Conservation (phyloP, 92 coral and sea anemone genomes). For the Epizoanthus illoricatus region DNA sequence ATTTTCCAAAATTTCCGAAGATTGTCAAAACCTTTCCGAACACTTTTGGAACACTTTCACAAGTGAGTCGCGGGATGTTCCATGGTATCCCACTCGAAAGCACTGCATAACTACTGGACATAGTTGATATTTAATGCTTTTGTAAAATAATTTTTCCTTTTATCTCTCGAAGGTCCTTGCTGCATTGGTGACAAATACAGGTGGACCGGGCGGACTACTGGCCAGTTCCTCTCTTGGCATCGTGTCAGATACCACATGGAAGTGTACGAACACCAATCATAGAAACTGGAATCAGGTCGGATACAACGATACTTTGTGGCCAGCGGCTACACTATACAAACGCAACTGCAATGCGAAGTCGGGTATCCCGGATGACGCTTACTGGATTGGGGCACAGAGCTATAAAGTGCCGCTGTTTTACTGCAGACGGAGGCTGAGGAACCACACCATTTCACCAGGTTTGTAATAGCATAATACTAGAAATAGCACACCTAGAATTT, state of each 20-base stretch:
- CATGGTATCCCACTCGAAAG: no score
- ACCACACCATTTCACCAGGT: neutral
- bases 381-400: conserved; percentile 10
- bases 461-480: neutral
- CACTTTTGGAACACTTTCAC: no score
- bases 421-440: neutral
- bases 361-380: neutral
- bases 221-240: neutral
- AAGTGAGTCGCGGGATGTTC: no score
- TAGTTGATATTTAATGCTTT: no score
- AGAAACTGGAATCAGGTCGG: neutral
- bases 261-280: neutral
- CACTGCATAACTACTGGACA: no score
- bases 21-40: no score
- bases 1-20: no score
- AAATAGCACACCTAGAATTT: no score
- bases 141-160: no score
- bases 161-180: neutral
- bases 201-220: neutral
- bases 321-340: neutral
- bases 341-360: neutral
- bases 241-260: neutral
- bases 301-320: neutral
- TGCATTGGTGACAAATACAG: neutral
- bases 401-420: neutral